Percentiles rank a stretch among this genome's conserved stretches.
These are phyloP conservation scores for Andrena marginata DNA, from an alignment of 2,888 invertebrate genomes.

Conservation along the genomic window DNA sequence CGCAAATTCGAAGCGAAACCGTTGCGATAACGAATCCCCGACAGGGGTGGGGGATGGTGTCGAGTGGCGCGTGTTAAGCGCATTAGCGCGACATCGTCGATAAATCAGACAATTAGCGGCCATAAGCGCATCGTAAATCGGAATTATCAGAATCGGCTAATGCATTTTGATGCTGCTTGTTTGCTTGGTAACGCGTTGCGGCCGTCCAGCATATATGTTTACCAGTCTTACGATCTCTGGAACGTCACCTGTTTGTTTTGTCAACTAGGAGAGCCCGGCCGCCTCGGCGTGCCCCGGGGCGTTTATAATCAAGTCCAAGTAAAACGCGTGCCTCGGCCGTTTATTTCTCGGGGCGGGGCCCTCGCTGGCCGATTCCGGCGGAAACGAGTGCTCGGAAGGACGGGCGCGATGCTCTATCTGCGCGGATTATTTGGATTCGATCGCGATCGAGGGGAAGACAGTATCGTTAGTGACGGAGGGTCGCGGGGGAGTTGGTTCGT, in stretches of 20 bases:
- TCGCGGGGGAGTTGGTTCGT: not conserved
- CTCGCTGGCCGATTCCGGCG: not conserved
- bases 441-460: not conserved
- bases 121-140: slow-evolving; percentile 80
- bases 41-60: not conserved
- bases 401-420: not conserved
- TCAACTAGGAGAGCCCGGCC: slow-evolving; percentile 34
- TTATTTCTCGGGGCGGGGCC: not conserved
- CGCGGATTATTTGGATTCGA: not conserved
- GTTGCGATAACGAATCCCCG: slow-evolving; percentile 50
- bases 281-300: slow-evolving; percentile 7
- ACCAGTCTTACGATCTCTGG: slow-evolving; percentile 67
- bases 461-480: not conserved
- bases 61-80: slow-evolving; percentile 72
- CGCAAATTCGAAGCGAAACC: slow-evolving; percentile 39
- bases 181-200: slow-evolving; percentile 71
- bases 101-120: slow-evolving; percentile 82
- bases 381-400: not conserved
- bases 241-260: slow-evolving; percentile 64
- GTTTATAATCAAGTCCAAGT: slow-evolving; percentile 50
- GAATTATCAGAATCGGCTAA: slow-evolving; percentile 75
- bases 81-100: slow-evolving; percentile 76
- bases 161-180: slow-evolving; percentile 70
- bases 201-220: slow-evolving; percentile 61
- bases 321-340: slow-evolving; percentile 33